A percentile compares a stretch with the other conserved stretches of the same genome.
phyloP scores from a whole-genome alignment of 1,140 invertebrate genomes.

The Lutraria rhynchaena region DNA sequence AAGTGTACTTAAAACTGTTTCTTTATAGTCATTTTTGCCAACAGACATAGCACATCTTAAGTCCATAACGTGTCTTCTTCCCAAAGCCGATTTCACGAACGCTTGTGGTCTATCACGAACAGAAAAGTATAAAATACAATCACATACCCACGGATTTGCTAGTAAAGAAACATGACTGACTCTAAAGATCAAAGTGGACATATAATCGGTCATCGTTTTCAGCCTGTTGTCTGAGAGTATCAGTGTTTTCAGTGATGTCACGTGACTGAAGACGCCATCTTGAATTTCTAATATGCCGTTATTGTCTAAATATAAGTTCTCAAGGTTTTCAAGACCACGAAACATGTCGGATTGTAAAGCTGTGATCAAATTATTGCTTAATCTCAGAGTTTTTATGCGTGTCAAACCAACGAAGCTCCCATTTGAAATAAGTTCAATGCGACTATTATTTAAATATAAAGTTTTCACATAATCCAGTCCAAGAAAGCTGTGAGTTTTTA shows the following conservation, averaged over 20 bases:
- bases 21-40: neutral
- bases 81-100: constrained; percentile 24
- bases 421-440: constrained; percentile 12
- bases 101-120: constrained; percentile 4
- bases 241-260: constrained; percentile 31
- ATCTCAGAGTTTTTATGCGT: constrained; percentile 1
- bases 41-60: constrained; percentile 16
- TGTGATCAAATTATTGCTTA: constrained; percentile 28
- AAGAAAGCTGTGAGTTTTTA: constrained; percentile 35
- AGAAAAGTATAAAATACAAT: constrained; percentile 48
- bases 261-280: constrained; percentile 41
- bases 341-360: constrained; percentile 38
- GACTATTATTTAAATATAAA: constrained; percentile 36
- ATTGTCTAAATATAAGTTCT: constrained; percentile 32
- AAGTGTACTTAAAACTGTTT: neutral
- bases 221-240: constrained; percentile 28
- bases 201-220: constrained; percentile 37
- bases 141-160: constrained; percentile 41
- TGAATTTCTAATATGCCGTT: constrained; percentile 26
- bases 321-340: constrained; percentile 8
- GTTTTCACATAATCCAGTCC: constrained; percentile 6
- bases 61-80: neutral
- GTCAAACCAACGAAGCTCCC: constrained; percentile 29
- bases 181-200: constrained; percentile 29
- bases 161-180: constrained; percentile 25